Percentiles rank a stretch among this genome's conserved stretches.
These are phyloP conservation scores for Temnothorax nylanderi DNA, from an alignment of 1,140 invertebrate genomes.

Conservation along the genomic window DNA sequence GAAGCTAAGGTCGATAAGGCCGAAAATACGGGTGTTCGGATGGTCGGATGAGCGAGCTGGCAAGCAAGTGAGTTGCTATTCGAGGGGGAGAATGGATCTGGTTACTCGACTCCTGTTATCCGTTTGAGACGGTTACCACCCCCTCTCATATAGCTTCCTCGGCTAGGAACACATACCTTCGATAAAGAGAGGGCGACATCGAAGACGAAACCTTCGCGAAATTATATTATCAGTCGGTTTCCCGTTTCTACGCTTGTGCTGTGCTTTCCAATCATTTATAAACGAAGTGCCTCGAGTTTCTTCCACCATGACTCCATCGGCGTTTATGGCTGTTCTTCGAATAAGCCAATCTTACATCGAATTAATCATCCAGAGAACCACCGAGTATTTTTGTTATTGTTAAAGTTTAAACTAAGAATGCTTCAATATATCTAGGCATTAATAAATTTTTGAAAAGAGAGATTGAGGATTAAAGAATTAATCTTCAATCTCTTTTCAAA, in stretches of 20 bases:
- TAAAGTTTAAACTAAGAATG: neutral
- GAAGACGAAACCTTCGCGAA: slow-evolving; percentile 52
- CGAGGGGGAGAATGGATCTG: slow-evolving; percentile 68
- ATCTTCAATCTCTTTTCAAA: too few relatives aligned
- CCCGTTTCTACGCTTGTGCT: neutral
- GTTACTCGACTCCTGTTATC: slow-evolving; percentile 73
- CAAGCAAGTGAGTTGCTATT: slow-evolving; percentile 68
- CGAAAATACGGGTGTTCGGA: slow-evolving; percentile 69
- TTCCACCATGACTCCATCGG: neutral
- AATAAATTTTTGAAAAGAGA: neutral
- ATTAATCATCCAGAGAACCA: neutral
- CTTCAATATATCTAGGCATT: neutral
- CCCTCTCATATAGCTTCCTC: slow-evolving; percentile 50
- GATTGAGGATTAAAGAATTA: neutral
- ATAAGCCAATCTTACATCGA: slow-evolving; percentile 1
- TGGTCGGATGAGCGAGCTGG: slow-evolving; percentile 57
- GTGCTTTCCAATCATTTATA: slow-evolving; percentile 30
- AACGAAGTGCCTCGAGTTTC: slow-evolving; percentile 11
- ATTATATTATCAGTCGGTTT: slow-evolving; percentile 50
- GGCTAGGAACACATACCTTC: slow-evolving; percentile 66
- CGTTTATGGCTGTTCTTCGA: neutral
- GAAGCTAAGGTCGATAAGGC: slow-evolving; percentile 74
- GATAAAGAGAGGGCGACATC: slow-evolving; percentile 16
- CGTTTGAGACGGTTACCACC: slow-evolving; percentile 75
- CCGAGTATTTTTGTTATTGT: neutral